These are phyloP conservation scores for Papilio polyxenes DNA, from an alignment of 1,140 invertebrate genomes.

Conservation along the genomic window DNA sequence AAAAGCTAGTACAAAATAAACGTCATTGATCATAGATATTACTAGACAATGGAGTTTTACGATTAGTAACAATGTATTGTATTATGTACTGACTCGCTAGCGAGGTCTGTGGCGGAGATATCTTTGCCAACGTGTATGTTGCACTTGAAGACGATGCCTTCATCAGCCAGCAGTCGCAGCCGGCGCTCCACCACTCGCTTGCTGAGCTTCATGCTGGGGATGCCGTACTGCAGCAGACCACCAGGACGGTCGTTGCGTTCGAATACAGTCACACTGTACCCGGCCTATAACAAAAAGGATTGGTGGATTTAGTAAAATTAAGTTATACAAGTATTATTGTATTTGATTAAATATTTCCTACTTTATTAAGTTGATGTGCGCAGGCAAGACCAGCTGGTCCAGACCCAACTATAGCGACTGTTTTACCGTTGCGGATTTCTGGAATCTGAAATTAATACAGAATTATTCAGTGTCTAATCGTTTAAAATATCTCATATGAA, in stretches of 20 bases:
- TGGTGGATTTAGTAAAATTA: background rate
- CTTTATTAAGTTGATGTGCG: constrained; percentile 98
- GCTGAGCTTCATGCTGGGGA: constrained; percentile 98
- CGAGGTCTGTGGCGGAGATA: constrained; percentile 86
- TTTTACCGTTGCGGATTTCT: constrained; percentile 88
- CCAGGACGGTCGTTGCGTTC: constrained; percentile 98
- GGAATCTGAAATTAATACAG: constrained; percentile 81
- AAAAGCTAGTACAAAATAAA: no score
- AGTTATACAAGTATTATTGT: background rate
- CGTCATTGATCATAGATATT: no score
- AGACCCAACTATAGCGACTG: constrained; percentile 96
- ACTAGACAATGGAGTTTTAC: no score
- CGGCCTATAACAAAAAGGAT: constrained; percentile 81
- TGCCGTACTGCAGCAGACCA: constrained; percentile 97
- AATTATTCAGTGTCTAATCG: background rate
- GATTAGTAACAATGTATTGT: background rate
- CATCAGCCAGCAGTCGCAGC: constrained; percentile 91
- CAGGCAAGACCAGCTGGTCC: constrained; percentile 97
- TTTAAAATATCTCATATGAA: background rate
- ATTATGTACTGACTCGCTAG: background rate
- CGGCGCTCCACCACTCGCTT: constrained; percentile 96
- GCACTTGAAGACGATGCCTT: constrained; percentile 96
- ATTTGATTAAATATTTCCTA: constrained; percentile 54
- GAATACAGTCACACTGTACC: constrained; percentile 96
- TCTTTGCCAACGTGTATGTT: constrained; percentile 96